Evolutionary conservation across 2,113 vertebrate genomes (phyloP), one percentile per base, ranked within the genome.

Genomic region (Ailuropoda melanoleuca): DNA sequence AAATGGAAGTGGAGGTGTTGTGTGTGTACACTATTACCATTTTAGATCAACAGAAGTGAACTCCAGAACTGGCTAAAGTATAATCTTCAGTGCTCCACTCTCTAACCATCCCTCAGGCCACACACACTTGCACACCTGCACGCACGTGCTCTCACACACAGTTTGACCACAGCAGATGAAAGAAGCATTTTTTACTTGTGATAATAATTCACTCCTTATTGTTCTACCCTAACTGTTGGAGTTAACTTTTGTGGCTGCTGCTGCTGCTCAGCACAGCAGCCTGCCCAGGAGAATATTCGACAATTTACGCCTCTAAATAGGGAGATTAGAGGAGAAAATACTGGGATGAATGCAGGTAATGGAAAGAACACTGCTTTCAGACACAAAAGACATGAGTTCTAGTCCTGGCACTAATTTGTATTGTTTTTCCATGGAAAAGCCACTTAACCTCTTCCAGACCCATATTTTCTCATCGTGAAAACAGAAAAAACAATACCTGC

Each of bases 381-480:
- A 86, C 46, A 95, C 37, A 85, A 83, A 92, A 97, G 56, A 39
- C 10, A 34, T 19, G 58, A 43, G 34, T 90, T 95, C 23, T 31
- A 75, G 48, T 84, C 46, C 24, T 91, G 39, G 21, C 12, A 72
- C 19, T 96, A 89, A 70, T 72, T 58, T 72, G 2, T 37, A 78
- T 60, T 90, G 26, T 87, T 72, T 88, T 78, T 80, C 26, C 46
- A 43, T 68, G 53, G 64, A 83, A 90, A 92, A 48, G 62, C 3
- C 48, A 89, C 55, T 80, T 74, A 91, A 58, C 66, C n/a, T 74
- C 43, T 84, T 81, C 68, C 24, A 93, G 50, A 4, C 34, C 23
- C 72, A 19, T 85, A 81, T 95, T 96, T 97, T 95, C 53, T 97
- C 29, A 60, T 83, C 39, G 53, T 14, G 18, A 50, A 86, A 96